A percentile compares a stretch with the other conserved stretches of the same genome.
phyloP scores from a whole-genome alignment of 1,140 invertebrate species.

The Brachystomella parvula region DNA sequence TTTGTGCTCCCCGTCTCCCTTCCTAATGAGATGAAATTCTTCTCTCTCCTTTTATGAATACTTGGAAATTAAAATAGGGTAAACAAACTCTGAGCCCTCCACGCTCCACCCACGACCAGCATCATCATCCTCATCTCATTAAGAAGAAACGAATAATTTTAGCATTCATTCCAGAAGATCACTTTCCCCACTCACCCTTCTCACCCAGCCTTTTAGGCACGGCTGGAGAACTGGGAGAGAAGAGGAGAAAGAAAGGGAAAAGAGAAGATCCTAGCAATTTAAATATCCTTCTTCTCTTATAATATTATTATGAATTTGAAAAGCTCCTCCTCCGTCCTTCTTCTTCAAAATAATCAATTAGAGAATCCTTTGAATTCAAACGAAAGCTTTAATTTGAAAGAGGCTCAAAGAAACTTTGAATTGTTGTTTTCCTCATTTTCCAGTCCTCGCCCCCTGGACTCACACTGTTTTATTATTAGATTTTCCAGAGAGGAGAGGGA shows the following conservation, averaged over 20 bases:
- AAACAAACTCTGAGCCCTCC: constrained; percentile 5
- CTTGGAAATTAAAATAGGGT: constrained; percentile 2
- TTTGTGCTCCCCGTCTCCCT: background rate
- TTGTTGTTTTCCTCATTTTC: no score
- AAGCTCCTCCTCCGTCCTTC: background rate
- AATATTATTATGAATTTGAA: background rate
- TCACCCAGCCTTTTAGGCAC: background rate
- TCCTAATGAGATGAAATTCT: constrained; percentile 7
- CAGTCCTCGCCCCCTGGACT: no score
- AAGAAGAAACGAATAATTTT: background rate
- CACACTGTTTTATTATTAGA: no score
- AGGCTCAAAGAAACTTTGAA: no score
- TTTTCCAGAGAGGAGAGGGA: no score
- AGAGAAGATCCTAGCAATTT: background rate
- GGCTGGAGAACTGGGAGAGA: background rate
- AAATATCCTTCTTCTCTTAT: background rate
- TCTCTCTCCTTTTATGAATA: background rate
- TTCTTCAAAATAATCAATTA: background rate
- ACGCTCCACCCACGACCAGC: background rate
- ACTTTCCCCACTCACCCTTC: background rate
- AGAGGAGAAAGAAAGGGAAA: background rate
- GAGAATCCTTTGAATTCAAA: background rate
- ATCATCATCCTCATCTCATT: background rate
- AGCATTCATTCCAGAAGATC: background rate
- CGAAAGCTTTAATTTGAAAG: no score